Percentiles rank a stretch among this genome's conserved stretches.
Conservation (phyloP, 2,113 vertebrate species). For the zebrafish (Danio rerio) region DNA sequence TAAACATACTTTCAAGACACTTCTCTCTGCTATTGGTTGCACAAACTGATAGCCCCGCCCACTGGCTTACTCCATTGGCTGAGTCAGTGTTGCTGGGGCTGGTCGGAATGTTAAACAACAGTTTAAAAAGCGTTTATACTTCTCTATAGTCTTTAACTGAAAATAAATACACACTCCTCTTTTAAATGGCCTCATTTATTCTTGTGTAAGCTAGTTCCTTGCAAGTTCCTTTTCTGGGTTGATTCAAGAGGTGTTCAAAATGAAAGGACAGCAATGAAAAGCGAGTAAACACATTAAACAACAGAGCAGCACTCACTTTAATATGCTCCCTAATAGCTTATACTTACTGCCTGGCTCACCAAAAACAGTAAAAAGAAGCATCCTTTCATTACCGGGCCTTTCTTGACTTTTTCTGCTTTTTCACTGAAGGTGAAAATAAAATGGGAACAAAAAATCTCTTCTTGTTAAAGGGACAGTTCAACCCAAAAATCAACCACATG, state of each 20-base stretch:
- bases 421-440: not conserved
- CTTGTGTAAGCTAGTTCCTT: not conserved
- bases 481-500: too few relatives aligned
- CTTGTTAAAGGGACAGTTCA: not conserved
- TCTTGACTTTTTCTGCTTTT: not conserved
- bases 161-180: not conserved
- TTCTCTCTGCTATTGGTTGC: not conserved
- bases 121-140: not conserved
- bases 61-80: not conserved
- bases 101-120: not conserved
- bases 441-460: not conserved
- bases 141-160: not conserved
- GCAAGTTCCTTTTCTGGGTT: not conserved
- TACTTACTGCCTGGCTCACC: conserved; percentile 22
- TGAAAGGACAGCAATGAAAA: conserved; percentile 18
- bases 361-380: conserved; percentile 17
- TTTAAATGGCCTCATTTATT: not conserved
- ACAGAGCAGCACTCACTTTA: conserved; percentile 31
- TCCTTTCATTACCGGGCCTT: conserved; percentile 1
- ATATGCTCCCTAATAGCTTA: conserved; percentile 40
- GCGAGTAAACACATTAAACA: conserved; percentile 35
- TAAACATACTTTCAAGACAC: not conserved
- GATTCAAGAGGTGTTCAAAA: conserved; percentile 14
- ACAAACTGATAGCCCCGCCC: not conserved
- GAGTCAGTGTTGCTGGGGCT: not conserved